Evolutionary conservation across 1,140 invertebrate genomes (phyloP), one percentile per base, ranked within the genome.

Genomic region (Drosophila miranda): DNA sequence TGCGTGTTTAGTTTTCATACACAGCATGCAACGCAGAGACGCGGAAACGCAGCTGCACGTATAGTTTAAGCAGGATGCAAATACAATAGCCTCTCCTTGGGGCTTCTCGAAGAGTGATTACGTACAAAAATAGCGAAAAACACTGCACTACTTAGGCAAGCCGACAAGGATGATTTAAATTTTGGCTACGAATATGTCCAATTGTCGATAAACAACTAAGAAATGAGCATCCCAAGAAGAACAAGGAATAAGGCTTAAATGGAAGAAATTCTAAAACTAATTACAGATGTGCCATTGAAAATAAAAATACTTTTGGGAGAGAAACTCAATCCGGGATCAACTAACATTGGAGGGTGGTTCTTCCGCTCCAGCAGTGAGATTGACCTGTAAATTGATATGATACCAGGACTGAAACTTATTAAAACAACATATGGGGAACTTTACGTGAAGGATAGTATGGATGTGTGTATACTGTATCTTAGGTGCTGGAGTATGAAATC

Each of bases 301-400:
- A 8, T 38, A 30, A 53, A 14, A 61, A 14, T 41, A 41, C 54
- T 45, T 30, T 49, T 38, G 43, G 26, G 54, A 45, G 38, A 43
- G 13, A 53, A 73, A 48, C 59, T 41, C 69, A 53, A 69, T 68
- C 23, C 66, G 48, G 64, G 51, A 72, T 77, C 64, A 77, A 89
- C 89, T 90, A 90, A 90, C 89, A 90, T 90, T 90, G 78, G 87
- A 89, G 78, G 88, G 86, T 60, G 75, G 72, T 87, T 89, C 89
- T 70, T 90, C 89, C 78, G 87, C 89, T 89, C 89, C 89, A 82
- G 89, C 89, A 75, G 89, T 90, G 78, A 90, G 87, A 89, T 89
- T 87, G 78, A 90, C 89, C 89, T 90, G 89, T 54, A 90, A 89
- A 80, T 87, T 75, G 59, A 66, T 84, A 80, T 64, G 68, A 69